A percentile compares a stretch with the other conserved stretches of the same genome.
These are phyloP conservation scores for Pogonomyrmex barbatus DNA, from an alignment of 1,140 invertebrate genomes.

Conservation along the genomic window DNA sequence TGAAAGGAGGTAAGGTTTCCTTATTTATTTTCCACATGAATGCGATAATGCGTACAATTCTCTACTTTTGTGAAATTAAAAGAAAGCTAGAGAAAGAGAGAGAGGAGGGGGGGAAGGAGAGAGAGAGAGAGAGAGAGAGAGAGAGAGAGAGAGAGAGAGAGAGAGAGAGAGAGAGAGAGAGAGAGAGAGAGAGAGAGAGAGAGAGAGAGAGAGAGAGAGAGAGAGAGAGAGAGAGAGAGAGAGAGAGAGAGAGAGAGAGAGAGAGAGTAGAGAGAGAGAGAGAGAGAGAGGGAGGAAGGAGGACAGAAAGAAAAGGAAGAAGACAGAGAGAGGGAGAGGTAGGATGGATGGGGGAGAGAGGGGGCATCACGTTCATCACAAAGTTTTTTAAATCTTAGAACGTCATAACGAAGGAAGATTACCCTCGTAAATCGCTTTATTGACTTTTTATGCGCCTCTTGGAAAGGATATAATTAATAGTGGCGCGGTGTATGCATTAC, in stretches of 20 bases:
- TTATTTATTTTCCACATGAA: constrained; percentile 41
- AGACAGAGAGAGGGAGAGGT: constrained; percentile 6
- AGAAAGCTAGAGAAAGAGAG: not conserved
- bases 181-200: constrained; percentile 14
- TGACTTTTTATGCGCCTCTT: constrained; percentile 40
- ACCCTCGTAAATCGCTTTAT: constrained; percentile 32
- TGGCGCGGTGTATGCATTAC: constrained; percentile 9
- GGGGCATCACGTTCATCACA: constrained; percentile 17
- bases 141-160: constrained; percentile 8
- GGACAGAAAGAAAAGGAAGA: not conserved
- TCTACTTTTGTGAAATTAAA: constrained; percentile 43
- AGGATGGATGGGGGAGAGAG: not conserved
- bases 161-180: constrained; percentile 3
- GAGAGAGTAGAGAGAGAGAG: constrained; percentile 8
- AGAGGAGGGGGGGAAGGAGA: not conserved
- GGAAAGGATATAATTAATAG: constrained; percentile 61
- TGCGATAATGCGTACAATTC: not conserved
- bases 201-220: not conserved
- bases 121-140: constrained; percentile 1
- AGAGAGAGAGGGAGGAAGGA: not conserved
- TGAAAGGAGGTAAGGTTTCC: not conserved
- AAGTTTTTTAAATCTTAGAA: constrained; percentile 52
- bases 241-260: constrained; percentile 9
- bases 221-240: no score
- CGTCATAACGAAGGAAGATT: constrained; percentile 61